Base-by-base conservation (phyloP, 2,113 vertebrate genomes). In the Nothocercus julius region DNA sequence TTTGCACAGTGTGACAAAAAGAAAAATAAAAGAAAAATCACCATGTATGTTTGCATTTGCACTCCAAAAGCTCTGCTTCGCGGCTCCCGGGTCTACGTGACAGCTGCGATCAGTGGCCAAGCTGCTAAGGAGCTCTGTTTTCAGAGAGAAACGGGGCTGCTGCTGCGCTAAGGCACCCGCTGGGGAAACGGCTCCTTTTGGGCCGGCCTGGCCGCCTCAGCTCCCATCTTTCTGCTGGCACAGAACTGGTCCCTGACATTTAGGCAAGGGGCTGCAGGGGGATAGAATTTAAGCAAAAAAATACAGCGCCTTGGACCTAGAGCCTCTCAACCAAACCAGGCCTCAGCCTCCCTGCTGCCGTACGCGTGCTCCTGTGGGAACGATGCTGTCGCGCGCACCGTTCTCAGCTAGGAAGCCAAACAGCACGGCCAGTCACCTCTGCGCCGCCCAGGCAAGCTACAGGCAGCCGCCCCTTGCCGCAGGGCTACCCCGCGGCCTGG, bases 1-100 rank as follows among this genome's bases (percentile, higher is more conserved):
- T 96, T 90, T 97, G 90, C 93, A 95, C 64, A 16, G 68, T 28
- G 80, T 75, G 91, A 96, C 97, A 92, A 96, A 76, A 32, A 72
- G 19, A 19, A 54, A 67, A 36, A 74, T 53, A 49, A 82, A 61
- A 88, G 72, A 54, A 47, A 49, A 49, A 22, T 49, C 9, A 81
- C 70, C 85, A 74, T 62, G 73, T 14, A 56, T 38, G 34, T 82
- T 87, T 62, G 72, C 51, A 9, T 47, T 89, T 90, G 40, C 30
- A 84, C 69, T 87, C 64, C 34, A 17, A 42, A 40, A 5, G 2
- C 73, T 73, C 79, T 42, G 54, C 82, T 92, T 49, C 63, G 85
- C 9, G 2, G 34, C 58, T 74, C 78, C 49, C 85, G 54, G 36
- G 62, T 90, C 75, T 76, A 61, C 5, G 3, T 77, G 27, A 42